These are phyloP conservation scores for Lycophotia porphyrea DNA, from an alignment of 2,888 invertebrate genomes.

Conservation along the genomic window DNA sequence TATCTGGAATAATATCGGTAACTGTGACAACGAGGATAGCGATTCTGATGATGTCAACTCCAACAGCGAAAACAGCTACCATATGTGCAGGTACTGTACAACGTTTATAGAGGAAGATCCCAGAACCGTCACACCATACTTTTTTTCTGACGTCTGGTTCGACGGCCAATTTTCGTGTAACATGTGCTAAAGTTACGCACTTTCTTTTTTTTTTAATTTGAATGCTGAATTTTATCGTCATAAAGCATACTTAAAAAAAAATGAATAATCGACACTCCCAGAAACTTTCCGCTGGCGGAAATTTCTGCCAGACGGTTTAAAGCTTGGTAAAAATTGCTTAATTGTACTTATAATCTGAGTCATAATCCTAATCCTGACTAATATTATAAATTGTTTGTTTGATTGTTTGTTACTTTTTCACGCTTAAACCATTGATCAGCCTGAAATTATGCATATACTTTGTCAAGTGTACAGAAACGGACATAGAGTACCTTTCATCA, in stretches of 20 bases:
- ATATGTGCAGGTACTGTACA: slow-evolving; percentile 80
- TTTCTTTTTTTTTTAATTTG: background rate
- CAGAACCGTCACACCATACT: background rate
- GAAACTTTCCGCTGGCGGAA: background rate
- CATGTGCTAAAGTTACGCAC: background rate
- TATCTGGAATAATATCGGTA: slow-evolving; percentile 94
- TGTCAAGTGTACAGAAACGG: no score
- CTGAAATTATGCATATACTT: no score
- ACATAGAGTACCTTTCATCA: no score
- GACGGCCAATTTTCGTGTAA: background rate
- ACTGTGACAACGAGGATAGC: slow-evolving; percentile 87
- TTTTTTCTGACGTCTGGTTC: background rate
- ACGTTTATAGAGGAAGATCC: background rate
- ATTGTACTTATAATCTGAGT: background rate
- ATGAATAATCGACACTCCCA: background rate
- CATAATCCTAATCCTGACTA: no score
- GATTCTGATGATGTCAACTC: slow-evolving; percentile 78
- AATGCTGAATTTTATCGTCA: background rate
- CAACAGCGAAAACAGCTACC: slow-evolving; percentile 77
- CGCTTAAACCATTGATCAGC: no score
- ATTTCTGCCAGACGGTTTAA: background rate
- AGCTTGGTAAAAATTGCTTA: background rate
- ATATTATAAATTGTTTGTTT: no score
- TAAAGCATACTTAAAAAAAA: background rate
- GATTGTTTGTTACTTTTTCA: no score